Evolutionary conservation across 2,888 invertebrate genomes (phyloP).

Genomic region (Emmelina monodactyla): DNA sequence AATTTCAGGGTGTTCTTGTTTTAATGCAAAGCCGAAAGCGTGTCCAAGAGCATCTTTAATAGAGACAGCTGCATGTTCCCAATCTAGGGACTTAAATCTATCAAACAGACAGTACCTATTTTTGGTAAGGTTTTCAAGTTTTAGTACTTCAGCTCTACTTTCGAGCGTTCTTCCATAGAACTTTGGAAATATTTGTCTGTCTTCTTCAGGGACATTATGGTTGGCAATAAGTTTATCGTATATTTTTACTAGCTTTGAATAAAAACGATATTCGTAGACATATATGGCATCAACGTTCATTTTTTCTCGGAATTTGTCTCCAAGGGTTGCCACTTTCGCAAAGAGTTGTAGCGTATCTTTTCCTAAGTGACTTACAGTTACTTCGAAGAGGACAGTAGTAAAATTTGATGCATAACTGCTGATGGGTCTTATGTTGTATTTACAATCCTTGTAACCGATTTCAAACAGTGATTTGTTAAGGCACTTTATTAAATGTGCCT

Average conservation of each 20-base stretch:
- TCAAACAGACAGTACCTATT: neutral
- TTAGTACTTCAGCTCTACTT: neutral
- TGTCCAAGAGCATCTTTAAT: neutral
- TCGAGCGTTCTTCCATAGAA: neutral
- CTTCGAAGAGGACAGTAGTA: constrained; percentile 13
- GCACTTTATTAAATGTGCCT: neutral
- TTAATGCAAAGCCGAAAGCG: neutral
- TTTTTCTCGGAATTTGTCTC: constrained; percentile 17
- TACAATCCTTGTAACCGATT: constrained; percentile 4
- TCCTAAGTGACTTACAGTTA: constrained; percentile 5
- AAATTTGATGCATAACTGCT: constrained; percentile 17
- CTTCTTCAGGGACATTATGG: constrained; percentile 16
- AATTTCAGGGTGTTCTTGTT: neutral
- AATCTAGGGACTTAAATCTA: neutral
- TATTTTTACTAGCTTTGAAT: constrained; percentile 16
- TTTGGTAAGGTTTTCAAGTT: neutral
- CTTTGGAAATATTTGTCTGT: constrained; percentile 18
- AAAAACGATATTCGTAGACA: constrained; percentile 18
- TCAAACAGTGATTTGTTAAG: neutral
- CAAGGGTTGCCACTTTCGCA: constrained; percentile 17
- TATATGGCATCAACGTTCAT: constrained; percentile 11
- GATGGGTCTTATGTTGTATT: constrained; percentile 8
- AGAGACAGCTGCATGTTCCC: neutral
- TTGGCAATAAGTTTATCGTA: constrained; percentile 19
- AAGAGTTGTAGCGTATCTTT: constrained; percentile 16